These are phyloP conservation scores for Siphlonurus alternatus DNA, from an alignment of 2,888 invertebrate genomes.

Conservation along the genomic window DNA sequence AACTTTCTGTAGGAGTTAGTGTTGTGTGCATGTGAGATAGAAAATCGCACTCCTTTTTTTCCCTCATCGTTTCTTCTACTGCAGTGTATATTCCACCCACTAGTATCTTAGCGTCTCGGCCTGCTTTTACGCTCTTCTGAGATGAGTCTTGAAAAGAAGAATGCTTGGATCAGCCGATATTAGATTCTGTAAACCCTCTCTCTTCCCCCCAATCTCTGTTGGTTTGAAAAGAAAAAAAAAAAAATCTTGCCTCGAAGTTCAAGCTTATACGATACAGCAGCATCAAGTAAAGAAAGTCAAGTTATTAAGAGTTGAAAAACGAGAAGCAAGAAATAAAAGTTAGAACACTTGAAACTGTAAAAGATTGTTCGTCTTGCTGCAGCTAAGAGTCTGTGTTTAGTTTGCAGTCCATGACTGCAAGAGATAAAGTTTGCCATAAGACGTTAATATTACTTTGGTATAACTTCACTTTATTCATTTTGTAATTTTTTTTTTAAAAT, in stretches of 20 bases:
- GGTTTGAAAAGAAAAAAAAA: too few relatives aligned
- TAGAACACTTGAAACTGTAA: neutral
- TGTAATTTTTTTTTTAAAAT: too few relatives aligned
- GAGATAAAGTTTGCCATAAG: neutral
- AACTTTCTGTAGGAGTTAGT: neutral
- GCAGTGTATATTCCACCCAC: neutral
- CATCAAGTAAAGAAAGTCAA: neutral
- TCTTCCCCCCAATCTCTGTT: neutral
- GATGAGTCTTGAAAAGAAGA: conserved; percentile 9
- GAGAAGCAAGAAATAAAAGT: neutral
- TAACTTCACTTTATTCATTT: neutral
- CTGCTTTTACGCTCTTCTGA: neutral
- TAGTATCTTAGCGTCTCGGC: neutral
- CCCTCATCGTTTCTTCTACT: too few relatives aligned
- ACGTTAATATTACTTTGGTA: too few relatives aligned
- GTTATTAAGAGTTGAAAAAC: neutral
- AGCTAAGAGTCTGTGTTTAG: neutral
- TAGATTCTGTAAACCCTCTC: conserved; percentile 6
- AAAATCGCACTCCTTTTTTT: neutral
- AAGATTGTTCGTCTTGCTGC: neutral
- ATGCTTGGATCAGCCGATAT: conserved; percentile 10
- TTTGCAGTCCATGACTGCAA: too few relatives aligned
- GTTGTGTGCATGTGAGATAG: neutral
- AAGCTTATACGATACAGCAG: neutral
- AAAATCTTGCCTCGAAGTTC: neutral